These are phyloP conservation scores for Mus musculus DNA, from an alignment of 2,113 vertebrate genomes.

Conservation along the genomic window GRCm39 chr10:24156501-24157000, in stretches of 20 bases:
- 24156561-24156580: not conserved
- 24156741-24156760: not conserved
- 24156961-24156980: not conserved
- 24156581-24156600: not conserved
- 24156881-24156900: not conserved
- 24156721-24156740: not conserved
- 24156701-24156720: slow-evolving; percentile 13
- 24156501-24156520: not conserved
- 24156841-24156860: not conserved
- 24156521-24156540: slow-evolving; percentile 13
- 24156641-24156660: not conserved
- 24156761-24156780: not conserved
- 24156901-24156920: not conserved
- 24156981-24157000: not conserved
- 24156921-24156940: not conserved
- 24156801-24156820: not conserved
- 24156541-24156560: not conserved
- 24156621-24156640: not conserved
- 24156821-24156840: not conserved
- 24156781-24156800: not conserved
- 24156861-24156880: not conserved
- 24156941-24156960: slow-evolving; percentile 25
- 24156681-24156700: not conserved
- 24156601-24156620: not conserved
- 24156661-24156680: not conserved